phyloP scores from a whole-genome alignment of 2,888 invertebrate species.

The Tridacna gigas region DNA sequence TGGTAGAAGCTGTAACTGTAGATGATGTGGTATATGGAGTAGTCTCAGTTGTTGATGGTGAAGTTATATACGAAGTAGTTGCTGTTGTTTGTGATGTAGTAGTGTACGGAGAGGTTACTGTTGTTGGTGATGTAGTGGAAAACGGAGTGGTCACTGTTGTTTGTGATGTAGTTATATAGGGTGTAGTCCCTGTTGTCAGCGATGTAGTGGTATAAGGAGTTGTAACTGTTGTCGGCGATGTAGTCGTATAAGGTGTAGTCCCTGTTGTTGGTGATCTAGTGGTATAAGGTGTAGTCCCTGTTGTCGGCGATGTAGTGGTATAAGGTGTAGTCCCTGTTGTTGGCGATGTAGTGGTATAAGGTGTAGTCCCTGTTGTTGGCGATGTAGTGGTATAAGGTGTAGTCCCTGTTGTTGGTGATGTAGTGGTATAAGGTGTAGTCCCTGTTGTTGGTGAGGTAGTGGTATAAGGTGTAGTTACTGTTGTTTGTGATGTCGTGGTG shows the following conservation, averaged over 20 bases:
- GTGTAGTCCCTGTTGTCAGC: background rate
- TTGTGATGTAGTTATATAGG: constrained; percentile 6
- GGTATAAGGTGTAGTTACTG: background rate
- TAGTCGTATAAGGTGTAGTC: background rate
- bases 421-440: background rate
- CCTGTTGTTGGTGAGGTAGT: background rate
- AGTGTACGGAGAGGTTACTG: constrained; percentile 1
- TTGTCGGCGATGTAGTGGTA: background rate
- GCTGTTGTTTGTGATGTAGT: constrained; percentile 1
- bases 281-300: background rate
- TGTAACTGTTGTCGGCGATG: background rate
- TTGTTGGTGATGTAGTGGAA: background rate
- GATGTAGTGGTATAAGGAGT: background rate
- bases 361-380: background rate
- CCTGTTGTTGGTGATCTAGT: background rate
- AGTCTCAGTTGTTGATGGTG: background rate
- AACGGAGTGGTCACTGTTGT: background rate
- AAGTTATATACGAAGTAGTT: background rate
- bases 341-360: background rate
- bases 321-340: constrained; percentile 4
- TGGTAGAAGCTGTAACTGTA: background rate
- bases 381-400: background rate
- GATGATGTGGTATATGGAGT: background rate
- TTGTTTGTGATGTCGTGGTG: background rate
- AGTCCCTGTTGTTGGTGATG: background rate